phyloP scores from a whole-genome alignment of 2,888 invertebrate species.

The Xylocampa areola region DNA sequence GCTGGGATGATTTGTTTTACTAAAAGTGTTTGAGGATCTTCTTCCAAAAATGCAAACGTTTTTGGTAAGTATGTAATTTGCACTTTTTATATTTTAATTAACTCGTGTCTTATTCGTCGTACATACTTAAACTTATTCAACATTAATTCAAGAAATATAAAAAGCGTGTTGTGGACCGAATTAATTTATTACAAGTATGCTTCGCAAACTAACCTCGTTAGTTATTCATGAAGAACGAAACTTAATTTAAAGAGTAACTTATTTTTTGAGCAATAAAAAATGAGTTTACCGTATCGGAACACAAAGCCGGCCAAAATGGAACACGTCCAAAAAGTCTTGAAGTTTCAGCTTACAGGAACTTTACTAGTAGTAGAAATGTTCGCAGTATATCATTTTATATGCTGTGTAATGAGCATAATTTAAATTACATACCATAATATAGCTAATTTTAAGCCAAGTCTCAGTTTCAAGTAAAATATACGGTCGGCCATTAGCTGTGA shows the following conservation, averaged over 20 bases:
- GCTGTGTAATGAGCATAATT: constrained; percentile 49
- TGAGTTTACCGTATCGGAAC: constrained; percentile 39
- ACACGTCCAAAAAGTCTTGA: constrained; percentile 50
- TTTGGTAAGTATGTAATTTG: constrained; percentile 11
- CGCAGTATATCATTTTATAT: constrained; percentile 34
- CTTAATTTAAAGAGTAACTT: constrained; percentile 37
- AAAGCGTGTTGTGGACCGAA: no score
- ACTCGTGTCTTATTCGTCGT: neutral
- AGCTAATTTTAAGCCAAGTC: constrained; percentile 60
- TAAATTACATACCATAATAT: constrained; percentile 49
- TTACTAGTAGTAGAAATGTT: constrained; percentile 33
- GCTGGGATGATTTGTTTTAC: constrained; percentile 37
- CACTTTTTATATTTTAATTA: constrained; percentile 9
- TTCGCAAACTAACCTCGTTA: constrained; percentile 19
- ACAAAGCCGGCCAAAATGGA: constrained; percentile 54
- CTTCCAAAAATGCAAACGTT: constrained; percentile 36
- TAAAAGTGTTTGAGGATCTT: constrained; percentile 28
- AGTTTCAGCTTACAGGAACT: constrained; percentile 35
- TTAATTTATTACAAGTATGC: neutral
- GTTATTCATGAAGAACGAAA: constrained; percentile 29
- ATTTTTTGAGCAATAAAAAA: constrained; percentile 50
- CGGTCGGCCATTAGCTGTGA: constrained; percentile 65
- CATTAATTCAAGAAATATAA: neutral
- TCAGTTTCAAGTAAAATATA: constrained; percentile 62
- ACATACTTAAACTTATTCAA: neutral